These are phyloP conservation scores for Thereuonema tuberculata DNA, from an alignment of 1,140 invertebrate genomes.

Conservation along the genomic window DNA sequence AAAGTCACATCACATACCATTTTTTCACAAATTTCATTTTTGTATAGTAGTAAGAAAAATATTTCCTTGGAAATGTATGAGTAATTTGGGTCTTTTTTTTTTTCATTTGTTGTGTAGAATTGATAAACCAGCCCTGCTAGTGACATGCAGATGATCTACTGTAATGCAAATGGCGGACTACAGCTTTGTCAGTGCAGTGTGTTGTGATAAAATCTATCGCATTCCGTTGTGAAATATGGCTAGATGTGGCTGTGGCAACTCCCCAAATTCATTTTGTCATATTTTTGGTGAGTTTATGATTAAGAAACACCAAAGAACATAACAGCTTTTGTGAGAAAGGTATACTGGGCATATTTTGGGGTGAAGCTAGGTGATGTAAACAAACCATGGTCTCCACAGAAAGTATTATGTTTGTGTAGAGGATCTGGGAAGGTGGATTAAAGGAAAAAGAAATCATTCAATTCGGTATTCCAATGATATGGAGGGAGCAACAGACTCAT, in stretches of 20 bases:
- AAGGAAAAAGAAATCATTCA: too few species aligned
- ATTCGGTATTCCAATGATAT: too few species aligned
- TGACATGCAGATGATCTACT: neutral
- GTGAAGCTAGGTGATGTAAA: too few species aligned
- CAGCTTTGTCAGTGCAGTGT: neutral
- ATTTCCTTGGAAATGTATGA: neutral
- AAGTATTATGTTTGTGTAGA: too few species aligned
- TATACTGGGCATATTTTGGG: neutral
- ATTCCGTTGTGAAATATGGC: neutral
- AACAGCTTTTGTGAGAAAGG: neutral
- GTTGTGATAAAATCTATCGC: neutral
- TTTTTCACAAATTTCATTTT: neutral
- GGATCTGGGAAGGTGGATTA: too few species aligned
- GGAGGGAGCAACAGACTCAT: too few species aligned
- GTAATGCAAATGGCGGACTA: neutral
- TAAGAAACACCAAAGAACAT: neutral
- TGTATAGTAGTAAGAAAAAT: neutral
- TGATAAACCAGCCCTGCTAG: neutral
- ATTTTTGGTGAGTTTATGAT: neutral
- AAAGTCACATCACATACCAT: neutral
- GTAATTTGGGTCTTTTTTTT: neutral
- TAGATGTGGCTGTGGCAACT: neutral
- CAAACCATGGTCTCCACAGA: too few species aligned
- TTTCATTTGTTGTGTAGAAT: neutral
- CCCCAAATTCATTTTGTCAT: neutral